phyloP scores from a whole-genome alignment of 2,797 vertebrate species.

The Platalea minor region DNA sequence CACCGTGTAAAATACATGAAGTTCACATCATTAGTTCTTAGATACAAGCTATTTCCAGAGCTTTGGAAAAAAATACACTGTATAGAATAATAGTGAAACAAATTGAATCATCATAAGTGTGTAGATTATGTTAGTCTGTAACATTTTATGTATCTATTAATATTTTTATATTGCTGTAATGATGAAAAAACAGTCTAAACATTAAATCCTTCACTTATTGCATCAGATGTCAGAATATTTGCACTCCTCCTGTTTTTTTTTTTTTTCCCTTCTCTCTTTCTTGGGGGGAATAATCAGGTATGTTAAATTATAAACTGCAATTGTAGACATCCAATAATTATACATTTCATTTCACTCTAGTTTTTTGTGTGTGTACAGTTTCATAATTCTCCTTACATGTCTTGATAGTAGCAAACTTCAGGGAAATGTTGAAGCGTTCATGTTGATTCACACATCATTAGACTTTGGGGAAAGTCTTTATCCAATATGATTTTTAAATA shows the following conservation, averaged over 20 bases:
- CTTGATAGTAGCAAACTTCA: not conserved
- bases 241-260: fast-evolving
- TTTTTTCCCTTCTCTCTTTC: not conserved
- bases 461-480: not conserved
- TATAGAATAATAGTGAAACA: not conserved
- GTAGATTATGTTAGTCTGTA: not conserved
- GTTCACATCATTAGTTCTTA: not conserved
- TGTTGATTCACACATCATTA: not conserved
- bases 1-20: not conserved
- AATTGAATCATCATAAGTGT: not conserved
- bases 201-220: not conserved
- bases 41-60: not conserved
- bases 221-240: not conserved
- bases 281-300: not conserved
- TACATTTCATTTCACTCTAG: not conserved
- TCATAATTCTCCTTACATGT: not conserved
- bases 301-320: not conserved
- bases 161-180: not conserved
- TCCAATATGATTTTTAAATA: not conserved
- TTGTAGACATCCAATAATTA: not conserved
- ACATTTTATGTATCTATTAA: not conserved
- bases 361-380: not conserved
- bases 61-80: not conserved
- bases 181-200: not conserved
- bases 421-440: not conserved